Evolutionary conservation across 2,797 vertebrate genomes (phyloP).

Genomic region (Pempheris klunzingeri): DNA sequence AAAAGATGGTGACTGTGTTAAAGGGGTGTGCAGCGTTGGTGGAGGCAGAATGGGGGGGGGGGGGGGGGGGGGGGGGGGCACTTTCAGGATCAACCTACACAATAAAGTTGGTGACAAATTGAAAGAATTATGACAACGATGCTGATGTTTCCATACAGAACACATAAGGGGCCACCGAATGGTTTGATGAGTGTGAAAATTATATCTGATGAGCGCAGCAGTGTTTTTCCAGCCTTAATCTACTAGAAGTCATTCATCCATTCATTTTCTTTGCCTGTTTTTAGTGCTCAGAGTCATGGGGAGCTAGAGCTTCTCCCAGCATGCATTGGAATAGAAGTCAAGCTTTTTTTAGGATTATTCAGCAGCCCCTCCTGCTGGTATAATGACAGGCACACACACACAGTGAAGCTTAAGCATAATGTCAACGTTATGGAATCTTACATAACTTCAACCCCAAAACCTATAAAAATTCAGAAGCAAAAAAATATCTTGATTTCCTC

Average conservation of each 20-base stretch:
- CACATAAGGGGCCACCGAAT: no score
- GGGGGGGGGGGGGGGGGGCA: no score
- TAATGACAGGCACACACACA: not conserved
- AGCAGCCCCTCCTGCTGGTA: constrained; percentile 14
- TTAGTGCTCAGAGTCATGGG: not conserved
- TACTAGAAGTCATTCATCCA: not conserved
- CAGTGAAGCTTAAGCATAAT: not conserved
- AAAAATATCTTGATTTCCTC: not conserved
- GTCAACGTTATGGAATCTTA: not conserved
- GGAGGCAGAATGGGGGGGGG: no score
- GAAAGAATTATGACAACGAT: no score
- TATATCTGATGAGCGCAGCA: no score
- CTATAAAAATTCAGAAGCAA: not conserved
- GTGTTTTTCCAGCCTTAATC: no score
- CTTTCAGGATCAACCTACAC: no score
- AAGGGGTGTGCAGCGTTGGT: not conserved
- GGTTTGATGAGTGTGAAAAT: not conserved
- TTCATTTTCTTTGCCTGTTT: not conserved
- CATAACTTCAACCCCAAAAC: not conserved
- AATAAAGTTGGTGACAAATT: not conserved
- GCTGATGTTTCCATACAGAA: no score
- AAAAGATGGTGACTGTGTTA: not conserved
- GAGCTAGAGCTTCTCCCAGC: not conserved
- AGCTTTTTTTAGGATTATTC: not conserved
- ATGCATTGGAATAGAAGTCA: not conserved